Evolutionary conservation across 2,797 vertebrate species (phyloP), one percentile per base, ranked within the genome.

Genomic region (Neostethus bicornis): DNA sequence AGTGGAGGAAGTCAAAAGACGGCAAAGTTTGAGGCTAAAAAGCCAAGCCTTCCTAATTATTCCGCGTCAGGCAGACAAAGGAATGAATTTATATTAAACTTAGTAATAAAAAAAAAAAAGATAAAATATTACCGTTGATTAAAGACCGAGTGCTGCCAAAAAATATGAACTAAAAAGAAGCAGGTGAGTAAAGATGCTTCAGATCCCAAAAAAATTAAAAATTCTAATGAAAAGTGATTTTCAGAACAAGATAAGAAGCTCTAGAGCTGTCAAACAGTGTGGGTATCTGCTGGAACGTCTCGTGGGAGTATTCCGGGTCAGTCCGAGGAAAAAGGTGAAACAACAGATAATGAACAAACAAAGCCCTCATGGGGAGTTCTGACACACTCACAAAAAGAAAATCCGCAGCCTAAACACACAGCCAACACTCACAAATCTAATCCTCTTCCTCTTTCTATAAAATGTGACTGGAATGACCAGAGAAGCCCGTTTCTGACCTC

Each of bases 11-110:
- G 75, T 83, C 80, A 86, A 88, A 84, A 79, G 85, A 91, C 71
- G 69, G 56, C 81, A 84, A 87, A 85, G 85, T 84, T 78, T 70
- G 66, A 60, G 84, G 86, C 72, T 86, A 85, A 86, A 88, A 77
- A 90, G 88, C 75, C 77, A 86, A 87, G 81, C 90, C 73, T 79
- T 87, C 85, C 86, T 80, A 91, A 90, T 92, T 90, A 87, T 85
- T 87, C 83, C 87, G 79, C 66, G 80, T 61, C 65, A 55, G 70
- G 66, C 61, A 90, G 89, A 87, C 80, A 90, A 84, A 87, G 83
- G 84, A 45, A 26, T 43, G 61, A 83, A 85, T 85, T 87, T 35
- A 70, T 84, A 75, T 90, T 85, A 59, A 84, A 71, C 14, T 9
- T 49, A 73, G 31, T 28, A 5, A 53, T 72, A 65, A 77, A 51